These are phyloP conservation scores for Tetragonisca angustula DNA, from an alignment of 2,888 invertebrate genomes.

Conservation along the genomic window DNA sequence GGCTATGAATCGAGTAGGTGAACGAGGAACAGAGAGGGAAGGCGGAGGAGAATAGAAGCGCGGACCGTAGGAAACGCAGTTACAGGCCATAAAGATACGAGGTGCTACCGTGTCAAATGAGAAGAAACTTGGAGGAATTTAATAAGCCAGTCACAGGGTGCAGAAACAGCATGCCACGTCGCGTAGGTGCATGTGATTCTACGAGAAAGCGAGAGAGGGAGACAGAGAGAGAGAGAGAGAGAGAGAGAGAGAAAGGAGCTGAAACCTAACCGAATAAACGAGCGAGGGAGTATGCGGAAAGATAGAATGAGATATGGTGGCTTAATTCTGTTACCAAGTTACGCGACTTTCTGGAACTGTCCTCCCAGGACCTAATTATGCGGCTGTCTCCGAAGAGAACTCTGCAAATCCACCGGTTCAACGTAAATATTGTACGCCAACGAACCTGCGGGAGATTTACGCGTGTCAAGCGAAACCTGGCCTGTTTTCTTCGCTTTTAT, in stretches of 20 bases:
- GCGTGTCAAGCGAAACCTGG: background rate
- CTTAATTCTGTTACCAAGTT: slow-evolving; percentile 58
- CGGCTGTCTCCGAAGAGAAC: slow-evolving; percentile 40
- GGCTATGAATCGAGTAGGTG: slow-evolving; percentile 2
- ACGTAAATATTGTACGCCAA: slow-evolving; percentile 50
- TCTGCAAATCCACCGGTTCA: slow-evolving; percentile 37
- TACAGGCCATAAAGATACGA: slow-evolving; percentile 54
- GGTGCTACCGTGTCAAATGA: slow-evolving; percentile 63
- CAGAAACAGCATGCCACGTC: slow-evolving; percentile 1
- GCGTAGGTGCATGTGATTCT: slow-evolving; percentile 40
- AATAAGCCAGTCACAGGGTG: slow-evolving; percentile 69
- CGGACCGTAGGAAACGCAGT: slow-evolving; percentile 54
- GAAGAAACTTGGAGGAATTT: slow-evolving; percentile 76
- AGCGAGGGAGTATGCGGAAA: slow-evolving; percentile 21
- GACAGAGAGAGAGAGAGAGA: background rate
- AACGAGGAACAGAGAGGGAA: background rate
- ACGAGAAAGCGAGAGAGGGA: background rate
- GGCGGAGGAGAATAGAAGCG: slow-evolving; percentile 8
- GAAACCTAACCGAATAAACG: slow-evolving; percentile 6
- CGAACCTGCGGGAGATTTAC: slow-evolving; percentile 21
- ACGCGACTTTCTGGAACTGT: slow-evolving; percentile 54
- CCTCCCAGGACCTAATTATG: slow-evolving; percentile 63
- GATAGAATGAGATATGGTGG: slow-evolving; percentile 47
- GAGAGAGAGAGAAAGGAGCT: background rate
- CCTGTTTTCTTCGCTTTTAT: slow-evolving; percentile 18